Percentiles rank a stretch among this genome's conserved stretches.
phyloP scores from a whole-genome alignment of 2,797 vertebrate genomes.

The Manis pentadactyla region DNA sequence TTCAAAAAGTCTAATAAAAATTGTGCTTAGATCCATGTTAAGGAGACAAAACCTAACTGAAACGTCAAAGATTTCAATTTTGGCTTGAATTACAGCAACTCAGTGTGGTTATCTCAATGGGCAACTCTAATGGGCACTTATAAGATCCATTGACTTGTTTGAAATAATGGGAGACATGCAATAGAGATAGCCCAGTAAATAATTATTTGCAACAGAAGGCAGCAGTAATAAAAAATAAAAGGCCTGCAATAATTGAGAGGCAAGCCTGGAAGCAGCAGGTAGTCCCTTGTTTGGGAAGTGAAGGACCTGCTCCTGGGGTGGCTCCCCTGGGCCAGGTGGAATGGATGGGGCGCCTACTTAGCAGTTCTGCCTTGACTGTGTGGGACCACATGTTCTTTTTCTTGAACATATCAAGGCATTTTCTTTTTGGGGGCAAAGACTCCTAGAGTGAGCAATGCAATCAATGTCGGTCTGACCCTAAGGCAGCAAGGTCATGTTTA shows the following conservation, averaged over 20 bases:
- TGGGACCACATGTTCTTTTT: neutral
- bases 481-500: neutral
- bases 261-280: neutral
- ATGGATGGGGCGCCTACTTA: neutral
- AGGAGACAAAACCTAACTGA: neutral
- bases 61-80: neutral
- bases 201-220: neutral
- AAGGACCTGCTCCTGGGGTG: too few species aligned
- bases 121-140: neutral
- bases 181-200: neutral
- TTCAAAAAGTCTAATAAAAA: neutral
- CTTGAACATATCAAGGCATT: neutral
- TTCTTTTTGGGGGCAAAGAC: neutral
- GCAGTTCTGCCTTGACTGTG: neutral
- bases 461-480: neutral
- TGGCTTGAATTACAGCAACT: neutral
- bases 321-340: neutral
- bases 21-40: neutral
- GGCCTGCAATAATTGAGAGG: neutral
- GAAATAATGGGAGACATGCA: neutral
- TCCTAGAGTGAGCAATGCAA: neutral
- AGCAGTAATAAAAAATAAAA: neutral
- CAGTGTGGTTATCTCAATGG: neutral
- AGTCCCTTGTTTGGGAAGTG: neutral
- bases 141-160: neutral